Evolutionary conservation across 2,113 vertebrate species (phyloP).

Genomic region (Atlantisia rogersi): DNA sequence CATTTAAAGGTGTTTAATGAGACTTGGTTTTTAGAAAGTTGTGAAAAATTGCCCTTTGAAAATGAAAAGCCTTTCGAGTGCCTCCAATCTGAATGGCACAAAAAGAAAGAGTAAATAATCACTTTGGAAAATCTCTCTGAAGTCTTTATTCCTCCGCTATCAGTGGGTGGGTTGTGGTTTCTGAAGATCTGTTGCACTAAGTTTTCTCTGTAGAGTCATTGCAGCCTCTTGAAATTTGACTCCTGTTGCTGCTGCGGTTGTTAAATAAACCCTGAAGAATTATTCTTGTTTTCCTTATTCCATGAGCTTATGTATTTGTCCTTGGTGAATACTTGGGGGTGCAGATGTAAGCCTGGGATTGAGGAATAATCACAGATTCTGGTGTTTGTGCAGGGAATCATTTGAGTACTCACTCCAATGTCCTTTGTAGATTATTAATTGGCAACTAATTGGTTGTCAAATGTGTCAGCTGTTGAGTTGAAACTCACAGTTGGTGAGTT

Average conservation of each 20-base stretch:
- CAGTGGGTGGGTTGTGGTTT: not conserved
- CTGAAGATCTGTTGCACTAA: not conserved
- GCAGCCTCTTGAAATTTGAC: not conserved
- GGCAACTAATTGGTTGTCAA: too few relatives aligned
- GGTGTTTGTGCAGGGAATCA: too few relatives aligned
- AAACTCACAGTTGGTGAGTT: not conserved
- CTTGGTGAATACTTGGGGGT: not conserved
- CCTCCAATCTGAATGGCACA: not conserved
- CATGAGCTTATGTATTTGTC: not conserved
- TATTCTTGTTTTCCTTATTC: not conserved
- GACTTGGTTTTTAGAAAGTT: not conserved
- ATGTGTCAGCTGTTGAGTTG: too few relatives aligned
- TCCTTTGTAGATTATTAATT: fast-evolving
- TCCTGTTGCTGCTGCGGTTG: not conserved
- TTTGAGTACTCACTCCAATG: too few relatives aligned
- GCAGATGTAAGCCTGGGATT: not conserved
- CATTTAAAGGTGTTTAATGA: not conserved
- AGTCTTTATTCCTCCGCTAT: not conserved
- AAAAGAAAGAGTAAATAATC: not conserved
- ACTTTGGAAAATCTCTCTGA: not conserved
- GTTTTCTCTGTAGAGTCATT: not conserved
- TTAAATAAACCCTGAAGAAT: not conserved
- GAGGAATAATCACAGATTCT: not conserved
- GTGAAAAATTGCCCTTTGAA: not conserved
- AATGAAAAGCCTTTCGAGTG: not conserved